A percentile compares a stretch with the other conserved stretches of the same genome.
phyloP scores from a whole-genome alignment of 2,888 invertebrate species.

The Ochlodes sylvanus region DNA sequence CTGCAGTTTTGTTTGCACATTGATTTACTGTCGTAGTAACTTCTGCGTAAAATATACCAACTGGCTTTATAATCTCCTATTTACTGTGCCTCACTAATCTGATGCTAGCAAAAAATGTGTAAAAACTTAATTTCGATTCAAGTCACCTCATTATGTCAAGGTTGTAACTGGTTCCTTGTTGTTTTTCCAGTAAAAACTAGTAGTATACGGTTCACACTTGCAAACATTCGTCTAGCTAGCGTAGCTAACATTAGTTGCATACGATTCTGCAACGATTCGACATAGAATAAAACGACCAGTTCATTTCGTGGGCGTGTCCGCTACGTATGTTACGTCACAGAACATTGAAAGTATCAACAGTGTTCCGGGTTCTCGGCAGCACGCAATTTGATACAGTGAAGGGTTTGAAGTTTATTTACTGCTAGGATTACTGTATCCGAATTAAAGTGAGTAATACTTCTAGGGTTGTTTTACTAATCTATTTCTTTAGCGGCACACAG shows the following conservation, averaged over 20 bases:
- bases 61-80: too few species aligned
- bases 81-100: too few species aligned
- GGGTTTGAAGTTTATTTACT: background rate
- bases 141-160: conserved; percentile 20
- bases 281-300: too few species aligned
- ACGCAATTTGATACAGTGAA: background rate
- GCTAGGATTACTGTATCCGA: too few species aligned
- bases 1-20: too few species aligned
- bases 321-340: conserved; percentile 11
- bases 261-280: background rate
- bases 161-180: conserved; percentile 16
- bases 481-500: too few species aligned
- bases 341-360: conserved; percentile 13
- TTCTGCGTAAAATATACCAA: too few species aligned
- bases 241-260: background rate
- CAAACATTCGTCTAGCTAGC: too few species aligned
- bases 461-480: too few species aligned
- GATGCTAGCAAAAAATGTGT: background rate
- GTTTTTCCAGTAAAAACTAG: background rate
- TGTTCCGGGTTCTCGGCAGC: background rate
- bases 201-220: background rate
- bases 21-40: too few species aligned
- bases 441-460: too few species aligned
- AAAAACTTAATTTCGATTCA: background rate
- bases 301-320: too few species aligned